Conservation (phyloP, 53 echinoderm and acorn worm genomes). For the Luidia sarsii region DNA sequence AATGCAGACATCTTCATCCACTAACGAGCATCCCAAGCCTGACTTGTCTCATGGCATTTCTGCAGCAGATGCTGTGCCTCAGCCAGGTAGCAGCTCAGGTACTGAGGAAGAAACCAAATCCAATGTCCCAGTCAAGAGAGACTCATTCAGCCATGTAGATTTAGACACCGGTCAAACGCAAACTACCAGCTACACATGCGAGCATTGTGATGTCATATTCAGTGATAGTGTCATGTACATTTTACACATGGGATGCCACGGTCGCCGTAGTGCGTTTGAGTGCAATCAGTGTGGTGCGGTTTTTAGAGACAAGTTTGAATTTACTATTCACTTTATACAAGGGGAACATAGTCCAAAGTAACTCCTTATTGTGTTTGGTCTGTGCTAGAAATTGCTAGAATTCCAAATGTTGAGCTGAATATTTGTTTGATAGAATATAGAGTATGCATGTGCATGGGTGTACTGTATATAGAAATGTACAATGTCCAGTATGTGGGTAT, state of each 20-base stretch:
- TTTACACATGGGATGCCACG: slow-evolving; percentile 69
- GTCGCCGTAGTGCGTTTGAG: slow-evolving; percentile 64
- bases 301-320: slow-evolving; percentile 66
- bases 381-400: no score
- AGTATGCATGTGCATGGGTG: no score
- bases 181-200: slow-evolving; percentile 62
- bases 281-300: slow-evolving; percentile 67
- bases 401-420: no score
- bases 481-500: not conserved
- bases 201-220: slow-evolving; percentile 67
- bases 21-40: slow-evolving; percentile 24
- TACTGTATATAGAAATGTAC: no score
- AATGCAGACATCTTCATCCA: slow-evolving; percentile 23
- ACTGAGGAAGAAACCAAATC: slow-evolving; percentile 44
- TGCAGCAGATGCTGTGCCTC: not conserved
- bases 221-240: slow-evolving; percentile 72
- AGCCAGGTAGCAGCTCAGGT: slow-evolving; percentile 38
- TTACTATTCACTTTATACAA: slow-evolving; percentile 68
- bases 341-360: slow-evolving; percentile 61
- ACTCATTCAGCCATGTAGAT: slow-evolving; percentile 27
- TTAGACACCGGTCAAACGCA: slow-evolving; percentile 52
- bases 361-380: no score
- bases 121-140: slow-evolving; percentile 32
- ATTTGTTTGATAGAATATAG: no score
- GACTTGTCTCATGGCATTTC: slow-evolving; percentile 10